Evolutionary conservation across 2,797 vertebrate species (phyloP), one percentile per base, ranked within the genome.

Genomic region (Ctenosaura bakeri): DNA sequence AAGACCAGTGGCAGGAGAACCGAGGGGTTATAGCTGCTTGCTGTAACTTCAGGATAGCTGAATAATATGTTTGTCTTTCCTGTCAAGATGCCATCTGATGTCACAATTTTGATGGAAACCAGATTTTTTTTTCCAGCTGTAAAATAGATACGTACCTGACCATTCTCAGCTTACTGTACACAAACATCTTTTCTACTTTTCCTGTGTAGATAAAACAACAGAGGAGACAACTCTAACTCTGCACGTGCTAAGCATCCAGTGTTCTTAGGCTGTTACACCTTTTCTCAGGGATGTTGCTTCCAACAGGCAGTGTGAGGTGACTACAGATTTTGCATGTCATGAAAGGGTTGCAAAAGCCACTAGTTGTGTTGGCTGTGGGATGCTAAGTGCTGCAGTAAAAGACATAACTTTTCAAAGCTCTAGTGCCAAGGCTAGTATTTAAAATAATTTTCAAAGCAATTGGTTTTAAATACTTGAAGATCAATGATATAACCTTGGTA

Each of bases 381-480:
- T 29, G 32, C 26, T 7, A 3, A 46, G 38, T 22, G 38, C 42
- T 77, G 74, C 3, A 77, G 16, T 76, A 35, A 35, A 38, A 18
- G 29, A 32, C 4, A 29, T 69, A 69, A 42, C 74, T 8, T 42
- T 42, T 77, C 20, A 42, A 76, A 77, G 14, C 29, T 32, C 66
- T 32, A 29, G 66, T 69, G 29, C 29, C 71, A 84, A 38, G 10
- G 20, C 22, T 50, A 71, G 5, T 59, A 14, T 79, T 86, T 54
- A 83, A 4, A 92, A 1, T 32, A 71, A 92, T 92, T 92, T 92
- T 90, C 89, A 87, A 91, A 66, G 38, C 71, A 93, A 93, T 91
- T 90, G 89, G 86, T 92, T 84, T 89, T 89, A 88, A 96, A 86
- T 74, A 22, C 24, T 74, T 73, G 54, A 62, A 69, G 93, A 87